Evolutionary conservation across 2,113 vertebrate species (phyloP).

Genomic region (Mustela lutreola): DNA sequence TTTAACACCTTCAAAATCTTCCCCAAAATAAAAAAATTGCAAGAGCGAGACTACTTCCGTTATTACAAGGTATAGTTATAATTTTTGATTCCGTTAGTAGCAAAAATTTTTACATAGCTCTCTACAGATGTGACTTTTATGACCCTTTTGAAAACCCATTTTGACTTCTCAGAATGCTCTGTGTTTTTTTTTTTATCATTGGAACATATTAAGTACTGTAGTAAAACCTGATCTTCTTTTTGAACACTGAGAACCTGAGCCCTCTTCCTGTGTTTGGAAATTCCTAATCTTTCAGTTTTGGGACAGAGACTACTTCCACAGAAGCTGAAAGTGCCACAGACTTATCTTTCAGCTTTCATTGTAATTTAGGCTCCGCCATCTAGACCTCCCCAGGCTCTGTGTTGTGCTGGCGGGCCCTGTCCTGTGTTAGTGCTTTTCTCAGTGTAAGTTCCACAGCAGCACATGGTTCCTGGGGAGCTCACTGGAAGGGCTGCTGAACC

Average conservation of each 20-base stretch:
- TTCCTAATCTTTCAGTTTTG: slow-evolving; percentile 32
- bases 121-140: slow-evolving; percentile 21
- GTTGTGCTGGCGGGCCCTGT: not conserved
- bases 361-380: not conserved
- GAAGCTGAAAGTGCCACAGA: not conserved
- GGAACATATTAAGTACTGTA: not conserved
- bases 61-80: slow-evolving; percentile 94
- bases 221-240: not conserved
- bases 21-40: slow-evolving; percentile 94
- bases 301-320: not conserved
- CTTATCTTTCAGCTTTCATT: not conserved
- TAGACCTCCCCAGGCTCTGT: not conserved
- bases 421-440: not conserved
- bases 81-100: not conserved
- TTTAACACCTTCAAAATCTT: slow-evolving; percentile 99
- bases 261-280: not conserved
- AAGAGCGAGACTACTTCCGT: slow-evolving; percentile 96
- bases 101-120: not conserved
- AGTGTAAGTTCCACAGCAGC: not conserved
- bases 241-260: not conserved
- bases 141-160: not conserved
- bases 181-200: not conserved
- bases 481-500: not conserved
- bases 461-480: too few relatives aligned
- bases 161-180: not conserved